Conservation (phyloP, 2,888 invertebrate species). For the Eumacrocentrus americanus region DNA sequence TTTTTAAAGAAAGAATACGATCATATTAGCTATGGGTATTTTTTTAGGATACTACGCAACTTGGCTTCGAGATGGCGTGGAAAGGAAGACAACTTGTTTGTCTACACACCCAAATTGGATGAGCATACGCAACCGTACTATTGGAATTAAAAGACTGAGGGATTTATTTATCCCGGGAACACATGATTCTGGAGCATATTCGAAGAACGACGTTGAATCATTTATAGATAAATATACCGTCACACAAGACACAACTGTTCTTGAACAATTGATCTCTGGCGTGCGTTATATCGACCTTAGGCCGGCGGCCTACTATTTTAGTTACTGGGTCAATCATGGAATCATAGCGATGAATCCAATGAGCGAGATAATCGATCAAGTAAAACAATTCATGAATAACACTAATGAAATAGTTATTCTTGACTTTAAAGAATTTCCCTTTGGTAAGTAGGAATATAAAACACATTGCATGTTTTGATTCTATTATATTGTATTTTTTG, state of each 20-base stretch:
- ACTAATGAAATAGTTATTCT: too few species aligned
- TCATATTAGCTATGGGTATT: too few species aligned
- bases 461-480: too few species aligned
- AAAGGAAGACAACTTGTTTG: background rate
- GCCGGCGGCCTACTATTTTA: slow-evolving; percentile 63
- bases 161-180: slow-evolving; percentile 7
- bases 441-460: too few species aligned
- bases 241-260: slow-evolving; percentile 63
- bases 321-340: slow-evolving; percentile 65
- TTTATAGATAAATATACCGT: background rate
- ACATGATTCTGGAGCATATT: too few species aligned
- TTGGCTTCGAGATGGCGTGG: background rate
- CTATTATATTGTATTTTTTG: too few species aligned
- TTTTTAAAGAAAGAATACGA: background rate
- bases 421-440: too few species aligned
- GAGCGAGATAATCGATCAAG: too few species aligned
- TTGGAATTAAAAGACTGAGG: background rate
- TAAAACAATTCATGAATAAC: slow-evolving; percentile 63
- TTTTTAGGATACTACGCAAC: background rate
- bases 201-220: background rate
- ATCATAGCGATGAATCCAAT: slow-evolving; percentile 60
- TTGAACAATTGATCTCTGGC: slow-evolving; percentile 65
- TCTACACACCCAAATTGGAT: too few species aligned
- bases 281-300: slow-evolving; percentile 67
- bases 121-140: background rate